Base-by-base conservation (phyloP, 1,140 invertebrate genomes). In the Bombus confusus region DNA sequence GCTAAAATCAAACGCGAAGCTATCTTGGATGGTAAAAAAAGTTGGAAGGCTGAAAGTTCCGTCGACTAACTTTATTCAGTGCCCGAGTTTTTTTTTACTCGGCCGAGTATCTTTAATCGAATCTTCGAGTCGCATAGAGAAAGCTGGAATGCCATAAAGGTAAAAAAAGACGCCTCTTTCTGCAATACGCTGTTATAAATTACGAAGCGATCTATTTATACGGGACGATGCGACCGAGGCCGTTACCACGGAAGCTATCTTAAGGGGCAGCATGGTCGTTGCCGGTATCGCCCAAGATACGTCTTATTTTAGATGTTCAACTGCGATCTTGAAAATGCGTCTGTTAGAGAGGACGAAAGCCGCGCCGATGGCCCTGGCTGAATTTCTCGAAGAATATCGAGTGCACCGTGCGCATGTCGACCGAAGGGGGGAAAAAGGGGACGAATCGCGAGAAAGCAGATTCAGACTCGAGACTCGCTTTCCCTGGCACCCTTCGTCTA, bases 261-360 rank as follows among this genome's bases (percentile, higher is more conserved):
- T 59, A 73, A 82, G 69, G 47, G 37, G 47, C 31, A 37, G 18
- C 68, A 18, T 9, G 31, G 25, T 6, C 31, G 39, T 6, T 39
- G n/a, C 10, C 66, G 25, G 4, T 47, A 28, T 72, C 47, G 79
- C 39, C 47, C 37, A 31, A 81, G 59, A 76, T 52, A 34, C 52
- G 31, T 68, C 62, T 77, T 75, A 64, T 83, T 83, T 66, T 64
- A 66, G 81, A 83, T 41, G 81, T 83, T 68, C 57, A 76, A 77
- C n/a, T 28, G 41, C 41, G 34, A 68, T 74, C 31, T 77, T 76
- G 34, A 68, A 68, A 76, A 68, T 66, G 41, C 43, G 59, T 25
- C 12, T n/a, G 34, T 47, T 68, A 31, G 57, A 34, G 6, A 28
- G 34, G 72, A 83, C 68, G 41, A 76, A 76, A 77, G 25, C 3